Conservation (phyloP, 2,797 vertebrate genomes). For the Tauraco hartlaubi region DNA sequence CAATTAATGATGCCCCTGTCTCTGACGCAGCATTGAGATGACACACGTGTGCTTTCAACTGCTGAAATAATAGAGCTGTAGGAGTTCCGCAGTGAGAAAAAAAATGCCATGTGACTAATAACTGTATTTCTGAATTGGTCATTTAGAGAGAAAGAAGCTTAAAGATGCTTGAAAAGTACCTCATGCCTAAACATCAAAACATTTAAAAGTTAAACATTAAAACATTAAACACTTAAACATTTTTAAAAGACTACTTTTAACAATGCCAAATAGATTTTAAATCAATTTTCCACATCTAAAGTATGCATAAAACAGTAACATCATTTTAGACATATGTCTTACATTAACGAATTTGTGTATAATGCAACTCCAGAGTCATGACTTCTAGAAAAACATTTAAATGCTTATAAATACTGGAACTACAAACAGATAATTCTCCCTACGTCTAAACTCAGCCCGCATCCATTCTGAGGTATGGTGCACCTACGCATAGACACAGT, state of each 20-base stretch:
- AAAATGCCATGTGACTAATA: neutral
- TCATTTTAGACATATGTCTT: neutral
- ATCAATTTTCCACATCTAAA: neutral
- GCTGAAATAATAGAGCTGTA: neutral
- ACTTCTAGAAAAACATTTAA: neutral
- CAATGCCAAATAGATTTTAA: neutral
- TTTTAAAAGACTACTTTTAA: neutral
- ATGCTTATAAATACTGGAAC: neutral
- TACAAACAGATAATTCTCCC: neutral
- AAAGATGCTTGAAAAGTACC: neutral
- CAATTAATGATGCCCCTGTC: slow-evolving; percentile 18
- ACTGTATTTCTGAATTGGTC: neutral
- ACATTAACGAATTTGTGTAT: neutral
- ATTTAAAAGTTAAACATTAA: neutral
- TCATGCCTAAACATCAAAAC: neutral
- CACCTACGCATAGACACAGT: neutral
- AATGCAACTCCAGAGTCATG: neutral
- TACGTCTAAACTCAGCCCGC: neutral
- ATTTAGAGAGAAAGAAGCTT: neutral
- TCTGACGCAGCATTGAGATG: slow-evolving; percentile 5
- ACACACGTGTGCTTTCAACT: neutral
- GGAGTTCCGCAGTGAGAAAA: neutral
- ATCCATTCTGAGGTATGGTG: neutral
- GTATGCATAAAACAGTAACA: neutral
- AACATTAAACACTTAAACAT: neutral